These are phyloP conservation scores for Xenopus petersii DNA, from an alignment of 2,797 vertebrate species.

Conservation along the genomic window DNA sequence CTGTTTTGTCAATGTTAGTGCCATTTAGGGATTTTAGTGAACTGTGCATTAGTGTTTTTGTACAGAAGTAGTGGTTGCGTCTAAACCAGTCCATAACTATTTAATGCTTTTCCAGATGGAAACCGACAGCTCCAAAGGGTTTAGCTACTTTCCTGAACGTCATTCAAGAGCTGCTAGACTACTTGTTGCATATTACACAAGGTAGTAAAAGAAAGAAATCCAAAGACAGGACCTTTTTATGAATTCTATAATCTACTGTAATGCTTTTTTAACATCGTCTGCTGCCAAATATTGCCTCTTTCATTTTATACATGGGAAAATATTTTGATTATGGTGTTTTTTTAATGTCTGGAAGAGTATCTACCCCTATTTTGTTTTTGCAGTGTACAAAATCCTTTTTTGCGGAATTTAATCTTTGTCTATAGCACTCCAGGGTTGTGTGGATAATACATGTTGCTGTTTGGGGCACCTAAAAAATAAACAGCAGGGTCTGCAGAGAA, in stretches of 20 bases:
- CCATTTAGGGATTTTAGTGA: conserved; percentile 4
- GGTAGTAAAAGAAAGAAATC: conserved; percentile 18
- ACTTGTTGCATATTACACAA: conserved; percentile 18
- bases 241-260: conserved; percentile 4
- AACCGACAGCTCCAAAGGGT: not conserved
- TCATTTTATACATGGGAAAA: not conserved
- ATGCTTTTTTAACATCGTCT: not conserved
- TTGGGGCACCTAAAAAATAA: too few relatives aligned
- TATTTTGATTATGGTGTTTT: too few relatives aligned
- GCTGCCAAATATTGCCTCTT: not conserved
- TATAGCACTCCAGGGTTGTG: too few relatives aligned
- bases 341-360: not conserved
- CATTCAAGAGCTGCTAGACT: conserved; percentile 17
- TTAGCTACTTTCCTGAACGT: conserved; percentile 35
- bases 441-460: too few relatives aligned
- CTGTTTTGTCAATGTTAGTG: not conserved
- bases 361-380: too few relatives aligned
- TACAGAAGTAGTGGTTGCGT: conserved; percentile 4
- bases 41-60: not conserved
- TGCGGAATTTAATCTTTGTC: too few relatives aligned
- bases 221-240: not conserved
- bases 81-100: not conserved
- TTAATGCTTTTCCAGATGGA: conserved; percentile 32
- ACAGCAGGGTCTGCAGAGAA: too few relatives aligned
- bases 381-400: too few relatives aligned